A percentile compares a stretch with the other conserved stretches of the same genome.
phyloP scores from a whole-genome alignment of 2,797 vertebrate genomes.

The Menidia menidia region DNA sequence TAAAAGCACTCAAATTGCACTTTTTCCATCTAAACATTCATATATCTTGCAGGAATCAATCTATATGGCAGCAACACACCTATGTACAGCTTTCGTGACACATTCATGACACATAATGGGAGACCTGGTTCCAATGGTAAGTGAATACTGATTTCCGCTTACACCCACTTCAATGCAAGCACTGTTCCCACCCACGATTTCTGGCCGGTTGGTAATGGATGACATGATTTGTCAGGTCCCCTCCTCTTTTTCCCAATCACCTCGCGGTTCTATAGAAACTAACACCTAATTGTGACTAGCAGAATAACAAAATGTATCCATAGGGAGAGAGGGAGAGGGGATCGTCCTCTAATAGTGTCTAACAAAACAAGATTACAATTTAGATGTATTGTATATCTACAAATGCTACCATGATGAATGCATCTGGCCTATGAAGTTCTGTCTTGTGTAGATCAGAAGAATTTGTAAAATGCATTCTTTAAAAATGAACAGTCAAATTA shows the following conservation, averaged over 20 bases:
- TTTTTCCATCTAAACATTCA: conserved; percentile 5
- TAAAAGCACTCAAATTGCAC: not conserved
- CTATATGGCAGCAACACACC: conserved; percentile 1
- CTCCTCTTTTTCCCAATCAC: not conserved
- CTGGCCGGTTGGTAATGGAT: not conserved
- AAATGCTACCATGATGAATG: too few species aligned
- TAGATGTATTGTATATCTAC: too few species aligned
- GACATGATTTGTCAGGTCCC: not conserved
- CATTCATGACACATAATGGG: not conserved
- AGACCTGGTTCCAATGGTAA: not conserved
- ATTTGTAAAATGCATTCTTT: too few species aligned
- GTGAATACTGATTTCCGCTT: not conserved
- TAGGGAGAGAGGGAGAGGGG: too few species aligned
- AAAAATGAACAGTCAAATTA: too few species aligned
- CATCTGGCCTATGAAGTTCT: too few species aligned
- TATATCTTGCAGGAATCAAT: conserved; percentile 13
- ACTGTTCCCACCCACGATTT: not conserved
- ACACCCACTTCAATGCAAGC: not conserved
- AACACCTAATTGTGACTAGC: not conserved
- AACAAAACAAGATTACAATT: too few species aligned
- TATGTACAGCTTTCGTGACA: not conserved
- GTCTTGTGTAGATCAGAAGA: too few species aligned
- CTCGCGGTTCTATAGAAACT: not conserved
- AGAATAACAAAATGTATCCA: too few species aligned
- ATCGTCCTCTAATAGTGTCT: too few species aligned